phyloP scores from a whole-genome alignment of 2,797 vertebrate species.

The Betta splendens region DNA sequence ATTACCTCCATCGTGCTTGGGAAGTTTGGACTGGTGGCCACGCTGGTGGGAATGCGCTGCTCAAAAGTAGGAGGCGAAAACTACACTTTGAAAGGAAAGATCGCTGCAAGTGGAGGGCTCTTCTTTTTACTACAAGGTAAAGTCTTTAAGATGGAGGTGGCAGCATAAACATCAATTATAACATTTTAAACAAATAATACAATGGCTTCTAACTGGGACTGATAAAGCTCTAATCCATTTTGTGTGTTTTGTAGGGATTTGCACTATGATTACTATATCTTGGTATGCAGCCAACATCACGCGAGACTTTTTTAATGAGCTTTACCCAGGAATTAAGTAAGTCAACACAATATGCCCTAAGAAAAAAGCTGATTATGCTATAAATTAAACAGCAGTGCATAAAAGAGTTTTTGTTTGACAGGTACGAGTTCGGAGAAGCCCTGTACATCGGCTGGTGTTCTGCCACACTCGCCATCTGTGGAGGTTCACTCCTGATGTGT shows the following conservation, averaged over 20 bases:
- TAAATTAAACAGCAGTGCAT: not conserved
- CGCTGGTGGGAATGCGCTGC: slow-evolving; percentile 86
- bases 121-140: slow-evolving; percentile 87
- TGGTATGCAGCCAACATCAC: slow-evolving; percentile 93
- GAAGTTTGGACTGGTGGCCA: slow-evolving; percentile 78
- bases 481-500: slow-evolving; percentile 73
- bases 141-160: not conserved
- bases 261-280: slow-evolving; percentile 87
- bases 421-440: slow-evolving; percentile 89
- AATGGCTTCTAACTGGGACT: not conserved
- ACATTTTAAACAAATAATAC: too few relatives aligned
- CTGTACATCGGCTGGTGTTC: slow-evolving; percentile 91
- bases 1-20: slow-evolving; percentile 86
- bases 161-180: too few relatives aligned
- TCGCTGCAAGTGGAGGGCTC: slow-evolving; percentile 81
- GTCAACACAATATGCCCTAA: slow-evolving; percentile 45
- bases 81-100: slow-evolving; percentile 80
- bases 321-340: slow-evolving; percentile 88
- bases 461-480: slow-evolving; percentile 76
- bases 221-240: slow-evolving; percentile 5
- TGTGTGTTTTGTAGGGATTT: slow-evolving; percentile 76
- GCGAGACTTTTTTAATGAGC: slow-evolving; percentile 86
- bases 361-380: not conserved
- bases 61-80: slow-evolving; percentile 83
- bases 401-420: slow-evolving; percentile 42